Percentiles rank a stretch among this genome's conserved stretches.
Evolutionary conservation across 2,797 vertebrate genomes (phyloP).

Genomic region (Acanthopagrus latus): DNA sequence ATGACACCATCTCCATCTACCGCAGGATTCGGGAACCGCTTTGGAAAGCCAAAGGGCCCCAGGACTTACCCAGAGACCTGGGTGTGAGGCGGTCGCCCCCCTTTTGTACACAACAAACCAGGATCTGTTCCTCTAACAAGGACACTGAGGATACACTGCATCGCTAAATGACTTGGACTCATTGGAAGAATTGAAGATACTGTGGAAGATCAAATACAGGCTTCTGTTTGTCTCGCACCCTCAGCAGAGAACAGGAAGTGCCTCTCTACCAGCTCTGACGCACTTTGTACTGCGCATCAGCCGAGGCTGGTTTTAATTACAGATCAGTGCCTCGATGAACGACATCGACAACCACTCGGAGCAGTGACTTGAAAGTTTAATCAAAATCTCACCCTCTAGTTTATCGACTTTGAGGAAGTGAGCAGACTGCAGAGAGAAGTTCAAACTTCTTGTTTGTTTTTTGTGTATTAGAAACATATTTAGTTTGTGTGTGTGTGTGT

Average conservation of each 20-base stretch:
- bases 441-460: background rate
- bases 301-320: background rate
- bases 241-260: constrained; percentile 33
- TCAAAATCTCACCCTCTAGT: background rate
- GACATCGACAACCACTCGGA: background rate
- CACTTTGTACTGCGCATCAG: background rate
- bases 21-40: constrained; percentile 84
- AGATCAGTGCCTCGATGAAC: constrained; percentile 3
- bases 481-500: background rate
- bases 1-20: background rate
- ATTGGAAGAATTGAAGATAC: constrained; percentile 2
- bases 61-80: constrained; percentile 84
- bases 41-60: constrained; percentile 86
- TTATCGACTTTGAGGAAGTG: background rate
- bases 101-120: background rate
- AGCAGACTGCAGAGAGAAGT: background rate
- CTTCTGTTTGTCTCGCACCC: constrained; percentile 18
- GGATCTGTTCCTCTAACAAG: background rate
- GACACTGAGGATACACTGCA: background rate
- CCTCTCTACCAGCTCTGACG: background rate
- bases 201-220: background rate
- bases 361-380: constrained; percentile 25
- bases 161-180: background rate
- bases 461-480: background rate
- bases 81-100: constrained; percentile 59